Base-by-base conservation (phyloP, 2,797 vertebrate species). In the Sternotherus odoratus region DNA sequence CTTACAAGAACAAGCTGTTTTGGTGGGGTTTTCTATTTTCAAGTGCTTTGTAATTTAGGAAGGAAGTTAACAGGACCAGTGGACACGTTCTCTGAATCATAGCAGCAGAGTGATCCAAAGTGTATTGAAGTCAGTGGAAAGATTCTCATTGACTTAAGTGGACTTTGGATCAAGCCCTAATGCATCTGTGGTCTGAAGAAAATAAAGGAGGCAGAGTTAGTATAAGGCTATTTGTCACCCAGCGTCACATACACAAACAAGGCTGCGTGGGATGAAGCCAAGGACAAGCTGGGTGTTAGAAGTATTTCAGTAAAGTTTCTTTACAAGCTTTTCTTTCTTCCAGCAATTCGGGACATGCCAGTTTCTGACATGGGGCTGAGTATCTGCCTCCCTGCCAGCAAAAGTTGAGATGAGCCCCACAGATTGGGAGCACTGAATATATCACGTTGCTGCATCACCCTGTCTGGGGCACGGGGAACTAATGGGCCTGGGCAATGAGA, bases 241-340 rank as follows among this genome's bases (percentile, higher is more conserved):
- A 84, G 26, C 79, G 83, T 79, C 74, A 92, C 72, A 87, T 57
- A 87, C 57, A 84, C 39, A 89, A 93, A 74, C 79, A 94, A 93
- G 43, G 53, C 79, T 87, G 66, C 10, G 63, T 11, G 50, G 12
- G 63, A 87, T 77, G 83, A 85, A 95, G 96, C 87, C 60, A 91
- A 93, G 85, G 88, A 85, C 96, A 91, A n/a, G 54, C 57, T 92
- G 92, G 46, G n/a, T 82, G 86, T 86, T 63, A 87, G 82, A 94
- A 81, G 87, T 53, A 93, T 79, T 46, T 60, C 48, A 91, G 60
- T 0, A 0, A 24, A 53, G 77, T 60, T 89, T 94, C 83, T 88
- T 90, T 77, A 83, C 66, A 91, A 91, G 66, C 2, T 91, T 92
- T 91, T 57, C 51, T 89, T 94, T 96, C 79, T 89, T 91, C 66